Percentiles rank a stretch among this genome's conserved stretches.
Conservation (phyloP, 2,113 vertebrate species). For the Microcebus jonahi region DNA sequence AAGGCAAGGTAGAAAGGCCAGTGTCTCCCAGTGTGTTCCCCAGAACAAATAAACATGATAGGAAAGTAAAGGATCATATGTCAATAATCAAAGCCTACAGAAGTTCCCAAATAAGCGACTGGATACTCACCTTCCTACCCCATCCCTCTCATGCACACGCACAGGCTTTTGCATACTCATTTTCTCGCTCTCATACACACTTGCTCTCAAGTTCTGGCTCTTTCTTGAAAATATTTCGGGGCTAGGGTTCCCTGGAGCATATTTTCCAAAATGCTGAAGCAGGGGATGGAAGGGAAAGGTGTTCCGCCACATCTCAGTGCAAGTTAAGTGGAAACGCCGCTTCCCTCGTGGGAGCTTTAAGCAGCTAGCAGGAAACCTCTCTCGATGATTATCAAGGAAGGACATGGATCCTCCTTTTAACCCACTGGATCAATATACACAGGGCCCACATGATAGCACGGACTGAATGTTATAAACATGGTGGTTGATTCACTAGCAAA, state of each 20-base stretch:
- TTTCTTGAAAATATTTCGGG: not conserved
- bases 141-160: rapidly evolving
- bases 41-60: not conserved
- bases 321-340: not conserved
- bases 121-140: rapidly evolving
- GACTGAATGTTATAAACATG: not conserved
- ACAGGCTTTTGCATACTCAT: not conserved
- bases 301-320: not conserved
- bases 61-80: not conserved
- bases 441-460: not conserved
- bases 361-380: not conserved
- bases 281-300: not conserved
- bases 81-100: not conserved
- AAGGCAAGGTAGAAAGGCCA: not conserved
- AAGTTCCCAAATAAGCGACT: not conserved
- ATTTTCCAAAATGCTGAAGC: not conserved
- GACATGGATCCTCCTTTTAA: not conserved
- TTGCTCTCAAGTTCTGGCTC: not conserved
- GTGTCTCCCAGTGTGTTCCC: not conserved
- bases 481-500: not conserved
- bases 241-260: not conserved
- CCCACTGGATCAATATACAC: not conserved
- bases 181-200: not conserved
- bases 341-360: not conserved
- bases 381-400: not conserved